A percentile compares a stretch with the other conserved stretches of the same genome.
These are phyloP conservation scores for Augochlorella aurata DNA, from an alignment of 2,888 invertebrate genomes.

Conservation along the genomic window DNA sequence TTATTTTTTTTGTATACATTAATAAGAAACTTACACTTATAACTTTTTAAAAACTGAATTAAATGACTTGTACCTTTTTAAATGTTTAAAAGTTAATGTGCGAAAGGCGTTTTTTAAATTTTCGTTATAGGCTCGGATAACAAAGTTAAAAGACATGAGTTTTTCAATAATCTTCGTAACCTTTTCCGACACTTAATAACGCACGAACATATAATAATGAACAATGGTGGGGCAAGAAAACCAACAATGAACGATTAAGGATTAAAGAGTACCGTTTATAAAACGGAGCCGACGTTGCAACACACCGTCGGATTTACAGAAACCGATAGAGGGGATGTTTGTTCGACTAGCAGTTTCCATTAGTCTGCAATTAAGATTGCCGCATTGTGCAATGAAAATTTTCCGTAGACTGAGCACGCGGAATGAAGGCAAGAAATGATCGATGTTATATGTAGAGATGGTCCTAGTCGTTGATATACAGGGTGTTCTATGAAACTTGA, in stretches of 20 bases:
- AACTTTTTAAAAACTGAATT: no score
- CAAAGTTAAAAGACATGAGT: no score
- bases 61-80: no score
- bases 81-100: no score
- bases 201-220: not conserved
- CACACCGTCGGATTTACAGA: not conserved
- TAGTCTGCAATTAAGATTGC: slow-evolving; percentile 11
- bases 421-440: slow-evolving; percentile 3
- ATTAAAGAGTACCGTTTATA: not conserved
- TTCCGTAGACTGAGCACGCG: slow-evolving; percentile 34
- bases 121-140: no score
- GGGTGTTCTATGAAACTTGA: no score
- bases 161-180: no score
- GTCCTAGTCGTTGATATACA: no score
- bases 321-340: not conserved
- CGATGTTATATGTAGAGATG: not conserved
- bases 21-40: no score
- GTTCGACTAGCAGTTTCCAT: slow-evolving; percentile 22
- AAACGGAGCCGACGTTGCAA: not conserved
- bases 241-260: not conserved
- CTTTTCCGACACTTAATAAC: no score
- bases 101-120: no score
- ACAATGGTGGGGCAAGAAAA: not conserved
- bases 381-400: slow-evolving; percentile 28
- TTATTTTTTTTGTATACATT: no score